Percentiles rank a stretch among this genome's conserved stretches.
These are phyloP conservation scores for Drosophila obscura DNA, from an alignment of 1,140 invertebrate genomes.

Conservation along the genomic window DNA sequence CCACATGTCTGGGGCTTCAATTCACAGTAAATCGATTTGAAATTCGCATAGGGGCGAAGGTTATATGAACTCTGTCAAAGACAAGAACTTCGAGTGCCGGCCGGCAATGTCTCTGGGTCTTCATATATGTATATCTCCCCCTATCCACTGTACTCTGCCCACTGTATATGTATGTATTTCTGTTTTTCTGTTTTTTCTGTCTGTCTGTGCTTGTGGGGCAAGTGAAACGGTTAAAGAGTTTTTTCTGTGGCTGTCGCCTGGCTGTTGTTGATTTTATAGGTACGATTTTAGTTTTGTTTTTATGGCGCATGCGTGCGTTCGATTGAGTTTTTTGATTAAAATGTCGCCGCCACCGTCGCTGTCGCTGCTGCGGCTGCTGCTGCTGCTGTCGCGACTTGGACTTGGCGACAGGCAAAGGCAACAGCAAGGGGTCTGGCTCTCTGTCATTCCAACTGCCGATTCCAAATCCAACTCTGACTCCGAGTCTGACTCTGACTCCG, in stretches of 20 bases:
- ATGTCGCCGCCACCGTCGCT: constrained; percentile 68
- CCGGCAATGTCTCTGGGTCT: constrained; percentile 33
- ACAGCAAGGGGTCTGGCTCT: constrained; percentile 37
- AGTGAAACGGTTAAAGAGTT: constrained; percentile 63
- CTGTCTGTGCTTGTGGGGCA: constrained; percentile 24
- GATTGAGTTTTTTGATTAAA: constrained; percentile 83
- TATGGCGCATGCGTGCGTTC: constrained; percentile 84
- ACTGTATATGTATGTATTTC: too few relatives aligned
- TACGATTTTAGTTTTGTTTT: constrained; percentile 79
- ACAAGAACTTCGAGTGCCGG: constrained; percentile 44
- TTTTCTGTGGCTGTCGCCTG: constrained; percentile 22
- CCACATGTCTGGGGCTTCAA: constrained; percentile 56
- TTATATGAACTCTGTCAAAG: constrained; percentile 54
- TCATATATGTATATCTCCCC: constrained; percentile 6
- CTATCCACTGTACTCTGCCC: neutral
- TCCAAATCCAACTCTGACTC: neutral
- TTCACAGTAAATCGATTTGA: constrained; percentile 62
- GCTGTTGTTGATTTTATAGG: constrained; percentile 63
- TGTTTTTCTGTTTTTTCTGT: neutral
- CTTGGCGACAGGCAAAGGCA: constrained; percentile 53
- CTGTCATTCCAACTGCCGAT: neutral
- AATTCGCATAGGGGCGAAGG: constrained; percentile 73
- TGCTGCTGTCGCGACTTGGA: constrained; percentile 26
- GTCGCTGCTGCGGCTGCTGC: neutral
- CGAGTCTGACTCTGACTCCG: neutral